Conservation (phyloP, 2,113 vertebrate species). For the Athene noctua region DNA sequence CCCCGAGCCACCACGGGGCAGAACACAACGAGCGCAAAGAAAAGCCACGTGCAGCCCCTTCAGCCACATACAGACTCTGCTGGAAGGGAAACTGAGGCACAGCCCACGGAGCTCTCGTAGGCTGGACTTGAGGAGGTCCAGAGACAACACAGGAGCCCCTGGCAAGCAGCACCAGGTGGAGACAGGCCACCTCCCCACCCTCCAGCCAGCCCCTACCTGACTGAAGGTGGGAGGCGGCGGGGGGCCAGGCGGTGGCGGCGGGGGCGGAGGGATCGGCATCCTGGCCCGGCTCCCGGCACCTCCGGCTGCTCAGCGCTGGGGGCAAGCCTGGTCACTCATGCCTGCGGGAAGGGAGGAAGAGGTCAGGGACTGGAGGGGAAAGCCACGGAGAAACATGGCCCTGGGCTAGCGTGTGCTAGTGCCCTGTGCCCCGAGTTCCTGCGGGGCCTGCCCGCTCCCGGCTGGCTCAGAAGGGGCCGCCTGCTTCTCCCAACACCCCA, state of each 20-base stretch:
- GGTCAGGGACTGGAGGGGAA: neutral
- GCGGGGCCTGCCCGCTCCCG: neutral
- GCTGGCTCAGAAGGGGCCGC: neutral
- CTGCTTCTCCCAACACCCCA: neutral
- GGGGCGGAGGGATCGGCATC: conserved; percentile 92
- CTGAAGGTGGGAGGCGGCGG: conserved; percentile 87
- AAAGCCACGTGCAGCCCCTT: neutral
- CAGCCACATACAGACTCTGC: neutral
- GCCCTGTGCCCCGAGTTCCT: neutral
- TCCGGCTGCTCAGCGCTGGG: conserved; percentile 49
- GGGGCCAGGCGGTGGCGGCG: conserved; percentile 87
- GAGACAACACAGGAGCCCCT: too few species aligned
- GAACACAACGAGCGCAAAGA: neutral
- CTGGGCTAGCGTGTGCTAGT: fast-evolving
- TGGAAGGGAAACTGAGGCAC: neutral
- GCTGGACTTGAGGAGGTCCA: neutral
- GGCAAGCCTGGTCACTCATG: conserved; percentile 73
- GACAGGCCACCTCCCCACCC: neutral
- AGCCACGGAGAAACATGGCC: neutral
- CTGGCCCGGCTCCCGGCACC: conserved; percentile 66
- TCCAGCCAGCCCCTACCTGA: conserved; percentile 71
- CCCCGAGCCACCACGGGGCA: fast-evolving
- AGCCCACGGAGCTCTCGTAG: fast-evolving
- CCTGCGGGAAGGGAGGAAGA: conserved; percentile 53
- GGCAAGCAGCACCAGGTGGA: neutral